Evolutionary conservation across 2,113 vertebrate species (phyloP).

Genomic region (Salvator merianae): DNA sequence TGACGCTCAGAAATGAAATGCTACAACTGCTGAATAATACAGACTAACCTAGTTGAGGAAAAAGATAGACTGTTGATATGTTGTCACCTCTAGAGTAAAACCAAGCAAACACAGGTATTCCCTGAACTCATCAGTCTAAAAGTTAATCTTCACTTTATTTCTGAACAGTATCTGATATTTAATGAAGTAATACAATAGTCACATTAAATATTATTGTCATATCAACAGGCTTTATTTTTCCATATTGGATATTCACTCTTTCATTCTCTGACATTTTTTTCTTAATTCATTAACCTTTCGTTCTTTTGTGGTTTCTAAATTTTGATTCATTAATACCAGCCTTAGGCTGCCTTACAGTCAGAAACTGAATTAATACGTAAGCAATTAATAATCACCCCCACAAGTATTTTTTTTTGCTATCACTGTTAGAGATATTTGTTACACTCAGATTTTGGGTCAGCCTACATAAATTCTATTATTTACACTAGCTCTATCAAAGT

Average conservation of each 20-base stretch:
- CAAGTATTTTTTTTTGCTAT: neutral
- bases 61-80: constrained; percentile 37
- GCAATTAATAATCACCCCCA: constrained; percentile 20
- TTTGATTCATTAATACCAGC: constrained; percentile 57
- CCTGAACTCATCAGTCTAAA: constrained; percentile 33
- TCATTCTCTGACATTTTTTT: constrained; percentile 35
- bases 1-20: no score
- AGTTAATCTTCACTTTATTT: neutral
- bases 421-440: neutral
- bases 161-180: constrained; percentile 46
- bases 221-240: constrained; percentile 52
- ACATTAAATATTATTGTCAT: constrained; percentile 59
- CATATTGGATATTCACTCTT: constrained; percentile 49
- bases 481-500: neutral
- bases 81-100: constrained; percentile 25
- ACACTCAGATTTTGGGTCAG: neutral
- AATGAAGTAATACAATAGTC: constrained; percentile 29
- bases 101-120: constrained; percentile 28
- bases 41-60: constrained; percentile 20
- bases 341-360: constrained; percentile 57
- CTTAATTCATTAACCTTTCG: constrained; percentile 46
- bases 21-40: neutral
- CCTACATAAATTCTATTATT: neutral
- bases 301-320: constrained; percentile 57
- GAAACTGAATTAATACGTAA: constrained; percentile 53